These are phyloP conservation scores for Drosophila gaucha DNA, from an alignment of 2,888 invertebrate species.

Conservation along the genomic window DNA sequence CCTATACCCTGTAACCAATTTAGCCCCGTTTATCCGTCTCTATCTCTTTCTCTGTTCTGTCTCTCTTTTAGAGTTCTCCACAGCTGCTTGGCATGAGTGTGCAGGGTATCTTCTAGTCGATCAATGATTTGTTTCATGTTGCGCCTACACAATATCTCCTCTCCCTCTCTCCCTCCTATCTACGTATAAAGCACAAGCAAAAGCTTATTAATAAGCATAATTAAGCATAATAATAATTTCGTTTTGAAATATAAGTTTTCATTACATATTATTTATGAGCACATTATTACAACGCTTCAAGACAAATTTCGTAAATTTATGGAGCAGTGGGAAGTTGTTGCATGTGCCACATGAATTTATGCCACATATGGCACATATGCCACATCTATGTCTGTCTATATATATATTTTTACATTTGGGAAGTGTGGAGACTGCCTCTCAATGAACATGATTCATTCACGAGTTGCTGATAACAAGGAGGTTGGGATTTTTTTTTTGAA, in stretches of 20 bases:
- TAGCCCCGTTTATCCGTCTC: too few species aligned
- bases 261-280: conserved; percentile 60
- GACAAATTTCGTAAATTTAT: conserved; percentile 67
- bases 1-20: neutral
- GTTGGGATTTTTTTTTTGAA: neutral
- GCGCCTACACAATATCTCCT: conserved; percentile 35
- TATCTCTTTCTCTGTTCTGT: neutral
- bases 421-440: conserved; percentile 17
- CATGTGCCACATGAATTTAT: conserved; percentile 21
- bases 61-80: neutral
- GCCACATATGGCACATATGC: conserved; percentile 32
- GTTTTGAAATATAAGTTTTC: conserved; percentile 64
- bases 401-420: conserved; percentile 24
- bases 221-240: conserved; percentile 66
- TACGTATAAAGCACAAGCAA: conserved; percentile 20
- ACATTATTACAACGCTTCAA: conserved; percentile 52
- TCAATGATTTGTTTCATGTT: conserved; percentile 17
- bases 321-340: neutral
- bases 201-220: conserved; percentile 70
- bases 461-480: conserved; percentile 23
- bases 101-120: neutral
- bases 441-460: conserved; percentile 37
- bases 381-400: neutral
- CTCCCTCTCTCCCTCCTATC: neutral
- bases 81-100: too few species aligned